Evolutionary conservation across 2,113 vertebrate genomes (phyloP).

Genomic region (Coreoperca whiteheadi): DNA sequence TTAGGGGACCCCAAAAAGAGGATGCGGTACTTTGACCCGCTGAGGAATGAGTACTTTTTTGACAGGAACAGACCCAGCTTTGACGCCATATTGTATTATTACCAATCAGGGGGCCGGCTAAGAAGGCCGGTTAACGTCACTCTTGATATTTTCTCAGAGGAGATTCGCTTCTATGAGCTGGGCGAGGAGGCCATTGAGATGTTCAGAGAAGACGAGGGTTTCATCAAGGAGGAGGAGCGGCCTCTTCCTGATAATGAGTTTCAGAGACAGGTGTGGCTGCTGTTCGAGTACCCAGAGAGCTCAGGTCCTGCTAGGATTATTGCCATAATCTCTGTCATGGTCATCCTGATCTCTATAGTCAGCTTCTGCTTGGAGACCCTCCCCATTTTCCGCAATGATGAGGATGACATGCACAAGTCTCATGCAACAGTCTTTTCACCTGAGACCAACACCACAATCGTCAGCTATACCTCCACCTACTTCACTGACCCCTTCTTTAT

Average conservation of each 20-base stretch:
- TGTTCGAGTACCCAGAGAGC: slow-evolving; percentile 99
- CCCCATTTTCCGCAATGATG: slow-evolving; percentile 95
- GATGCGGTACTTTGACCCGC: slow-evolving; percentile 98
- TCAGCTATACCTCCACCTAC: slow-evolving; percentile 89
- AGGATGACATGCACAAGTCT: slow-evolving; percentile 89
- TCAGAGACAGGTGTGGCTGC: slow-evolving; percentile 98
- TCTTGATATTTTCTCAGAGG: slow-evolving; percentile 98
- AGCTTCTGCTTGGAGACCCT: slow-evolving; percentile 98
- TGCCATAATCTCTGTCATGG: slow-evolving; percentile 99
- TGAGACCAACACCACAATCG: slow-evolving; percentile 91
- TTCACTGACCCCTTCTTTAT: slow-evolving; percentile 99
- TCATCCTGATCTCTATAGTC: slow-evolving; percentile 98
- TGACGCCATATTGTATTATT: slow-evolving; percentile 98
- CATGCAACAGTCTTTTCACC: slow-evolving; percentile 76
- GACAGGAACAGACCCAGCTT: slow-evolving; percentile 98
- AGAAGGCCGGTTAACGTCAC: slow-evolving; percentile 95
- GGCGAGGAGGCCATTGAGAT: slow-evolving; percentile 99
- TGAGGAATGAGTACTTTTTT: slow-evolving; percentile 98
- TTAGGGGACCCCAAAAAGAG: slow-evolving; percentile 99
- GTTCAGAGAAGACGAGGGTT: slow-evolving; percentile 98
- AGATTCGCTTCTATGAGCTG: slow-evolving; percentile 98
- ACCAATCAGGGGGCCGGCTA: slow-evolving; percentile 96
- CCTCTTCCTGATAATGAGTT: slow-evolving; percentile 97
- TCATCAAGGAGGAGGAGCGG: slow-evolving; percentile 97
- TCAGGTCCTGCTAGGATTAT: slow-evolving; percentile 99